Conservation (phyloP, 2,113 vertebrate genomes). For the Ginglymostoma cirratum region DNA sequence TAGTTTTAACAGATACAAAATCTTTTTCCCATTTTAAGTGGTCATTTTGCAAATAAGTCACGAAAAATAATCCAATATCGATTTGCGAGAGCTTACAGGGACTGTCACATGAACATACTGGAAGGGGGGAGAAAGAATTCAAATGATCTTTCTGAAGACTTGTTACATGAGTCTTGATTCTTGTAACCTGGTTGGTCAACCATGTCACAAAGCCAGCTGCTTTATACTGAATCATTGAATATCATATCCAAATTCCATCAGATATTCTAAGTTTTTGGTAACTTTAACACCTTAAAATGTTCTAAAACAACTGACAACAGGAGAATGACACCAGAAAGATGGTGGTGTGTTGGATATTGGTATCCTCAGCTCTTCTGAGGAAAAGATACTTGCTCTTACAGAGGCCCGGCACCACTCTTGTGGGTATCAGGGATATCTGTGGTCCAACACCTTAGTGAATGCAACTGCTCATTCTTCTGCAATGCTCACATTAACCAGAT, state of each 20-base stretch:
- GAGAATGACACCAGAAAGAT: no score
- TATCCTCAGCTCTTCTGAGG: no score
- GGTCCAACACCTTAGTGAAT: no score
- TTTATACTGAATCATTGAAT: not conserved
- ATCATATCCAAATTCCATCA: not conserved
- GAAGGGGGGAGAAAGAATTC: not conserved
- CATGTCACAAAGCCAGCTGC: not conserved
- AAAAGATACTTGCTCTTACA: no score
- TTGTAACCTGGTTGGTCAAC: not conserved
- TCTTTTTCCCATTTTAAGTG: not conserved
- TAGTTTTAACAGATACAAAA: not conserved
- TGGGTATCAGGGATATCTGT: no score
- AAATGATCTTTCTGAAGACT: not conserved
- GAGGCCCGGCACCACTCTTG: no score
- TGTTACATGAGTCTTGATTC: not conserved
- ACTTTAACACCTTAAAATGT: not conserved
- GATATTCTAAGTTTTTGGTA: not conserved
- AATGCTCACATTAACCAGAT: no score
- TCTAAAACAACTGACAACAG: not conserved
- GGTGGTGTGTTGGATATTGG: no score
- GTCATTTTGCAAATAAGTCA: not conserved
- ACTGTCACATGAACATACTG: not conserved
- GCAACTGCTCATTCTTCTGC: no score
- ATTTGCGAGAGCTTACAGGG: not conserved
- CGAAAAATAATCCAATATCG: not conserved